Base-by-base conservation (phyloP, 2,888 invertebrate species). In the Noctuana brunneofusca region DNA sequence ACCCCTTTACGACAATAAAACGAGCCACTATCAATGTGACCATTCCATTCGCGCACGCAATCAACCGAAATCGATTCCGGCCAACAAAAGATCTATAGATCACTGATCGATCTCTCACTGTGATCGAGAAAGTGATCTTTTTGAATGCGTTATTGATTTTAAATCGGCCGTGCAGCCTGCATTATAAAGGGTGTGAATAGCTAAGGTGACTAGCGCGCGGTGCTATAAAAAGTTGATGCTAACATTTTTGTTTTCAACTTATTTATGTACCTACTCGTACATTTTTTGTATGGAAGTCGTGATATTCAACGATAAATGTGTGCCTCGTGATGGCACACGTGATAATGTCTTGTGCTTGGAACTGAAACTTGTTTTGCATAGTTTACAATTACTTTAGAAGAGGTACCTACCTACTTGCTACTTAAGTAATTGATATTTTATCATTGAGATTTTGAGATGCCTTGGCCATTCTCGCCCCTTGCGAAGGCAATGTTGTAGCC, bases 61-160 rank as follows among this genome's bases (percentile, higher is more conserved):
- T 87, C 85, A 81, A 86, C 76, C 72, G 71, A 80, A 79, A 87
- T 89, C 89, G 87, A 89, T 87, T 87, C 74, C 78, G 72, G 68
- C 68, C 75, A 81, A 90, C 90, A 90, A 90, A 80, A 83, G 86
- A 81, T 81, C 78, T 81, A 82, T 83, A 84, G 84, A 84, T 81
- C 86, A 80, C 80, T 83, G 83, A 86, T 87, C 84, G 88, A 84
- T 87, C 83, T 82, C 87, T 87, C 75, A 88, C 88, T 86, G 87
- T 78, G 90, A 84, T 83, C 81, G 76, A 78, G 81, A 83, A 83
- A 81, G 84, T 81, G 80, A 76, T 83, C 84, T 86, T 80, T 83
- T 89, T 84, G 80, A 81, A 75, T 68, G 73, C 79, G 72, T 84
- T 89, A 89, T 89, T 88, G 88, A 89, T 87, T 90, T 87, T 85